Evolutionary conservation across 1,140 invertebrate species (phyloP).

Genomic region (Trichonephila clavipes): DNA sequence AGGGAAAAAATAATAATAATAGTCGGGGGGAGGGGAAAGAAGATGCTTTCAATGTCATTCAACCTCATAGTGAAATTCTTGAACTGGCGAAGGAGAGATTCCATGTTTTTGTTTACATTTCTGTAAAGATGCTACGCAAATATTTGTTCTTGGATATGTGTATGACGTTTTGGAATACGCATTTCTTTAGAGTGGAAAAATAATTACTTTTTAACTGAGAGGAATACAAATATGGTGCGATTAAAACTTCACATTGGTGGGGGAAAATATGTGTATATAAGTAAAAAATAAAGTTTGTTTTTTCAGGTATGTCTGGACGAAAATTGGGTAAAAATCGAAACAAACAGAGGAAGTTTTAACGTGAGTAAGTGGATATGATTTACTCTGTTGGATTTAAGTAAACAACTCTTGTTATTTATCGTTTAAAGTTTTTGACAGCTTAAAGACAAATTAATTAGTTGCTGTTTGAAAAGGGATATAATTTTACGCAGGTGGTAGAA

Average conservation of each 20-base stretch:
- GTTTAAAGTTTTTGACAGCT: too few species aligned
- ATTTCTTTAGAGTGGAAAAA: not conserved
- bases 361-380: too few species aligned
- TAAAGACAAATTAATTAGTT: too few species aligned
- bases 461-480: too few species aligned
- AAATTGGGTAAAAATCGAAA: too few species aligned
- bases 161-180: not conserved
- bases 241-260: not conserved
- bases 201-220: not conserved
- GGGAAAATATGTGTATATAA: too few species aligned
- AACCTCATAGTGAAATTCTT: conserved; percentile 39
- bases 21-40: not conserved
- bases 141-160: not conserved
- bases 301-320: too few species aligned
- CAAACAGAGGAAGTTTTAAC: too few species aligned
- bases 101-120: conserved; percentile 30
- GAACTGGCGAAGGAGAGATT: not conserved
- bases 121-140: not conserved
- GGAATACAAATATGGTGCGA: not conserved
- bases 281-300: too few species aligned
- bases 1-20: not conserved
- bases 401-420: too few species aligned
- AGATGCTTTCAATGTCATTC: conserved; percentile 68
- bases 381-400: too few species aligned
- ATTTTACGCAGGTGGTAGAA: too few species aligned